phyloP scores from a whole-genome alignment of 2,888 invertebrate species.

The Tipula vernalis region DNA sequence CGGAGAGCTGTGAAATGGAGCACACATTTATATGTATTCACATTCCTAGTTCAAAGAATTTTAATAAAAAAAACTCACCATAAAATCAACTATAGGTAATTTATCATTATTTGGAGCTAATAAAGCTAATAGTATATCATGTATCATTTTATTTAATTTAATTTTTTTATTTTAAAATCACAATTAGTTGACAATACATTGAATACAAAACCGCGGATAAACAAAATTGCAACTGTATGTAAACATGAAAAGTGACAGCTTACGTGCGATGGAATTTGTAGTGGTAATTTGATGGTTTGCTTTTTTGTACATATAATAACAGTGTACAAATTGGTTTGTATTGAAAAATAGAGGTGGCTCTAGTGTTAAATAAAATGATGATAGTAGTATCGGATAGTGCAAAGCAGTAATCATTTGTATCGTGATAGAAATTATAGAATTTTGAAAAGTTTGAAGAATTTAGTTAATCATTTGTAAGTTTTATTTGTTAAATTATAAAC shows the following conservation, averaged over 20 bases:
- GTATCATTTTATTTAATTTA: conserved; percentile 25
- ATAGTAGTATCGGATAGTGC: not conserved
- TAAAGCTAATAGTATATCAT: conserved; percentile 29
- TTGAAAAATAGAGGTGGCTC: not conserved
- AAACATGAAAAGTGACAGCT: not conserved
- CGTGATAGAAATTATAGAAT: not conserved
- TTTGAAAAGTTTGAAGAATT: too few species aligned
- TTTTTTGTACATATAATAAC: not conserved
- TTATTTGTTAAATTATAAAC: too few species aligned
- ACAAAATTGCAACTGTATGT: not conserved
- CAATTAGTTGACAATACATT: not conserved
- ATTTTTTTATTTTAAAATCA: not conserved
- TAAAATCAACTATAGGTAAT: conserved; percentile 24
- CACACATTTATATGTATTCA: not conserved
- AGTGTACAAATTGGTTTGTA: not conserved
- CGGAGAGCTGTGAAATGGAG: conserved; percentile 20
- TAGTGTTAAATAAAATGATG: not conserved
- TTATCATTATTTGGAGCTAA: conserved; percentile 24
- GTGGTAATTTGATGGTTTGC: not conserved
- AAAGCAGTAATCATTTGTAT: not conserved
- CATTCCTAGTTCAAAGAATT: not conserved
- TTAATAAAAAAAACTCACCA: conserved; percentile 20
- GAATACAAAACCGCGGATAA: not conserved
- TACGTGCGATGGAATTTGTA: not conserved
- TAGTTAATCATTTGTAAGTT: too few species aligned